Evolutionary conservation across 2,888 invertebrate genomes (phyloP).

Genomic region (Aradus depressus): DNA sequence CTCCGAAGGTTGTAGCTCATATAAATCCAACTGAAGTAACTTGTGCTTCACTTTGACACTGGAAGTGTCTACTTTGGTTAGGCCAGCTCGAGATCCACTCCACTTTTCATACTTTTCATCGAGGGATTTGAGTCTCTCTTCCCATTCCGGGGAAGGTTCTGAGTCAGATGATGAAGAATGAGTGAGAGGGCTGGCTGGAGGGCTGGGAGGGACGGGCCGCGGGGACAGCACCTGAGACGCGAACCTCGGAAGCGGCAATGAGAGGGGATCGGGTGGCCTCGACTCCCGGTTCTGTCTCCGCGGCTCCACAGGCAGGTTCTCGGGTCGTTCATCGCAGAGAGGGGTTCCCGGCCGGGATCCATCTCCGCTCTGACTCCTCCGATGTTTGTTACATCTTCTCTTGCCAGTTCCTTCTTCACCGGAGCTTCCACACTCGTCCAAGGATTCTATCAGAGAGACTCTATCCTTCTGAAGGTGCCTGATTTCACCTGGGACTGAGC

Average conservation of each 20-base stretch:
- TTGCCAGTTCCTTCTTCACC: slow-evolving; percentile 35
- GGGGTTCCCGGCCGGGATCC: slow-evolving; percentile 79
- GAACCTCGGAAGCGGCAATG: slow-evolving; percentile 78
- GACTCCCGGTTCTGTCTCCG: slow-evolving; percentile 58
- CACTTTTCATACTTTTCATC: slow-evolving; percentile 90
- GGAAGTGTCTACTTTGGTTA: slow-evolving; percentile 30
- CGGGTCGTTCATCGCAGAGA: slow-evolving; percentile 68
- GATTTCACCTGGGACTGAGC: slow-evolving; percentile 41
- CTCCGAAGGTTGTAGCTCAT: slow-evolving; percentile 80
- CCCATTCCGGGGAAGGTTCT: slow-evolving; percentile 61
- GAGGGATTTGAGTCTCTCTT: slow-evolving; percentile 81
- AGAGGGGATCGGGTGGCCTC: slow-evolving; percentile 56
- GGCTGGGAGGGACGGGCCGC: slow-evolving; percentile 44
- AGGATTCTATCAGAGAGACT: slow-evolving; percentile 51
- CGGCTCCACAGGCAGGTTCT: slow-evolving; percentile 58
- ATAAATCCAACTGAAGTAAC: slow-evolving; percentile 65
- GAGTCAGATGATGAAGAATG: slow-evolving; percentile 66
- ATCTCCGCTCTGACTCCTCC: slow-evolving; percentile 39
- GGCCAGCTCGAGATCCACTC: slow-evolving; percentile 46
- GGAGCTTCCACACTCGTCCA: slow-evolving; percentile 38
- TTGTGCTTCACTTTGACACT: slow-evolving; percentile 56
- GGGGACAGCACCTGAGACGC: slow-evolving; percentile 55
- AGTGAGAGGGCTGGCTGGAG: slow-evolving; percentile 49
- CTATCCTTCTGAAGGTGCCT: slow-evolving; percentile 58
- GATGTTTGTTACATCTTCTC: slow-evolving; percentile 38